Conservation (phyloP, 37 sponge, comb jelly and placozoan species). For the Halichondria panicea region DNA sequence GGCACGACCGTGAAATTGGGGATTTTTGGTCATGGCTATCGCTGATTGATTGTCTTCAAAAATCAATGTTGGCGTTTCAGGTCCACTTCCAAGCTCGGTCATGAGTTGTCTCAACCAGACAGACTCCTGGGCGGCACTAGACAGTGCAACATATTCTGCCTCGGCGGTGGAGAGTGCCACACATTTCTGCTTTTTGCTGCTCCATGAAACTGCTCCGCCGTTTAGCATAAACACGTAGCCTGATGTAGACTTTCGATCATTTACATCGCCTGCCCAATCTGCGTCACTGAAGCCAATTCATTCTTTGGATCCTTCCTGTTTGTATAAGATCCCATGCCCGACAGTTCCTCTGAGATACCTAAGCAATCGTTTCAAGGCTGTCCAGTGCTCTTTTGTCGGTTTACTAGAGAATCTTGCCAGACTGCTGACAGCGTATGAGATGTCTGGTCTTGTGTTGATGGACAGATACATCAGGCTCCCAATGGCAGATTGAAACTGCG, state of each 20-base stretch:
- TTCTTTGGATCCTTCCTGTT: conserved; percentile 3
- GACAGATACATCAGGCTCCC: conserved; percentile 54
- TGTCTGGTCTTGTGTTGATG: conserved; percentile 43
- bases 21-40: conserved; percentile 45
- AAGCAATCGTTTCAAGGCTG: conserved; percentile 35
- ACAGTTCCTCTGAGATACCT: conserved; percentile 34
- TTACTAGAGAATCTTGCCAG: conserved; percentile 16
- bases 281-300: conserved; percentile 58
- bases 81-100: conserved; percentile 8
- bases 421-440: conserved; percentile 28
- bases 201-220: conserved; percentile 30
- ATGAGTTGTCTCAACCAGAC: conserved; percentile 52
- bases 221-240: conserved; percentile 34
- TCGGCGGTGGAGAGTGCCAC: conserved; percentile 48
- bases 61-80: conserved; percentile 17
- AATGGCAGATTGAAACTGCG: conserved; percentile 38
- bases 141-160: conserved; percentile 60
- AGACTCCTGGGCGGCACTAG: conserved; percentile 56
- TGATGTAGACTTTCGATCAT: conserved; percentile 44
- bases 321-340: conserved; percentile 22
- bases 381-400: conserved; percentile 35
- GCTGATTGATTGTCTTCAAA: conserved; percentile 63
- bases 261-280: conserved; percentile 46
- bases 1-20: conserved; percentile 41
- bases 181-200: conserved; percentile 40